phyloP scores from a whole-genome alignment of 2,888 invertebrate species.

The Neoitamus cyanurus region DNA sequence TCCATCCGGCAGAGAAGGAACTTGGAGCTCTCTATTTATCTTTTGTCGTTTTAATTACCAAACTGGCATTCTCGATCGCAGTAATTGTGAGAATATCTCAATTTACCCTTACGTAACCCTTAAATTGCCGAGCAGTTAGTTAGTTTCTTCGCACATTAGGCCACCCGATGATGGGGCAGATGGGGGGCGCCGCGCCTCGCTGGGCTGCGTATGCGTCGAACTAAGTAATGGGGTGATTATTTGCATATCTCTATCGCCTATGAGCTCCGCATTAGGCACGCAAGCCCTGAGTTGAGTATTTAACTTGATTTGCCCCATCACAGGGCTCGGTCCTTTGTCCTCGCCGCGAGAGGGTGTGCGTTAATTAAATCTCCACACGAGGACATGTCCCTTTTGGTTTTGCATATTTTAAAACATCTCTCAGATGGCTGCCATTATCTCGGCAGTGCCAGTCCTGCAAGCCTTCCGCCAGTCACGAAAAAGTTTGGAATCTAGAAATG shows the following conservation, averaged over 20 bases:
- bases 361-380: conserved; percentile 36
- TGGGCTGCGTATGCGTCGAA: background rate
- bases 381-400: background rate
- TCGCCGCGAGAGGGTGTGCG: background rate
- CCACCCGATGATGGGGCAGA: no score
- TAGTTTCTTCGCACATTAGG: conserved; percentile 22
- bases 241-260: conserved; percentile 32
- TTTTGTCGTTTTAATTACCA: conserved; percentile 44
- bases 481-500: background rate
- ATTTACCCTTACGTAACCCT: conserved; percentile 42
- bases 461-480: background rate
- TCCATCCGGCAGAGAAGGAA: background rate
- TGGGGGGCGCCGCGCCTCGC: background rate
- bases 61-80: conserved; percentile 39
- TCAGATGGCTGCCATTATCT: background rate
- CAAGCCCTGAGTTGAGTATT: background rate
- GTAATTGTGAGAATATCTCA: conserved; percentile 42
- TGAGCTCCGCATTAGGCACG: background rate
- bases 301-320: conserved; percentile 15
- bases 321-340: background rate
- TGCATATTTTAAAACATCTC: conserved; percentile 13
- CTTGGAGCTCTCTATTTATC: conserved; percentile 30
- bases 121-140: conserved; percentile 31
- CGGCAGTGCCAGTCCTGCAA: background rate
- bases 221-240: conserved; percentile 18